Conservation (phyloP, 2,113 vertebrate genomes). For the Oophaga pumilio region DNA sequence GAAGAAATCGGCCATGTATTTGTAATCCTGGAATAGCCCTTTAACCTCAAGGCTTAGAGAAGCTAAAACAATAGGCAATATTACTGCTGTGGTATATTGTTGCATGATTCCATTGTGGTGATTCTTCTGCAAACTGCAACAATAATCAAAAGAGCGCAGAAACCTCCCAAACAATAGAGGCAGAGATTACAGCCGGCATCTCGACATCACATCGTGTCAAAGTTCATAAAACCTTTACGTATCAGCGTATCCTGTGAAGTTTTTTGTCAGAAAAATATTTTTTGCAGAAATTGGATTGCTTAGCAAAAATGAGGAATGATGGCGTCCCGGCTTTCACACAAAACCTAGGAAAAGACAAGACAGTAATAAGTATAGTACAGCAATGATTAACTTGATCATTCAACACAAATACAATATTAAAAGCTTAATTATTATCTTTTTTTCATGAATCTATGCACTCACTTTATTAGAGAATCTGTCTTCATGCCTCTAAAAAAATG, state of each 20-base stretch:
- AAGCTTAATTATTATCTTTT: too few species aligned
- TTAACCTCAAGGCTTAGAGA: neutral
- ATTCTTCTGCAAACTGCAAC: too few species aligned
- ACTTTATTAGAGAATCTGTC: too few species aligned
- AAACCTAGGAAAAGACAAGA: conserved; percentile 74
- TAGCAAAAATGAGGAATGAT: conserved; percentile 80
- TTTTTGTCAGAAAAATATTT: conserved; percentile 81
- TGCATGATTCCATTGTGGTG: too few species aligned
- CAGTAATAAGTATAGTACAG: neutral
- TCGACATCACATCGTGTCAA: neutral
- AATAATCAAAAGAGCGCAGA: neutral
- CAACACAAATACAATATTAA: too few species aligned
- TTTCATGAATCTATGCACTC: too few species aligned
- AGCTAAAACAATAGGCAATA: too few species aligned
- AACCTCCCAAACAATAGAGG: neutral
- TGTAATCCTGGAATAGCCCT: neutral
- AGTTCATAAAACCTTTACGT: conserved; percentile 20
- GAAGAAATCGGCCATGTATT: neutral
- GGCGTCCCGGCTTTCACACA: conserved; percentile 85
- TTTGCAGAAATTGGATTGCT: conserved; percentile 75
- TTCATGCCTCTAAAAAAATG: too few species aligned
- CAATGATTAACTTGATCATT: too few species aligned
- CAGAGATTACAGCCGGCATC: neutral
- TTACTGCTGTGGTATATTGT: too few species aligned
- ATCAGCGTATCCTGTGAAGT: conserved; percentile 64